phyloP scores from a whole-genome alignment of 2,113 vertebrate genomes.

The Scytalopus superciliaris region DNA sequence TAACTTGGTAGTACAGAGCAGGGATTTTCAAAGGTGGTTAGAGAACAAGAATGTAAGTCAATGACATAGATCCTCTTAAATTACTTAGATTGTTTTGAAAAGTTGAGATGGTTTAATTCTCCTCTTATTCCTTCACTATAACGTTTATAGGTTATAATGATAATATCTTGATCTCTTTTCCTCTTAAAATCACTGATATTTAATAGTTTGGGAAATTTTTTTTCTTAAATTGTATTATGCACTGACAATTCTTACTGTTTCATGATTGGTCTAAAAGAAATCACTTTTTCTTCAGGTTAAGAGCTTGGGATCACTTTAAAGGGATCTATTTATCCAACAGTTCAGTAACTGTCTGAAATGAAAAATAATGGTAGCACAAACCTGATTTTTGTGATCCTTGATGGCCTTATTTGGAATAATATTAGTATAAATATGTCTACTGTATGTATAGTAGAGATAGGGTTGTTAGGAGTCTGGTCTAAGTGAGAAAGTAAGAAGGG shows the following conservation, averaged over 20 bases:
- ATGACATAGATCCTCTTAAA: background rate
- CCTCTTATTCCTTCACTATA: background rate
- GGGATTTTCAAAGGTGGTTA: background rate
- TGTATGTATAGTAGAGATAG: background rate
- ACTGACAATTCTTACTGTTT: background rate
- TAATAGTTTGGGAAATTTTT: background rate
- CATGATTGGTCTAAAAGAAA: background rate
- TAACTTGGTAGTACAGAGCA: background rate
- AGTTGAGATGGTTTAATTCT: background rate
- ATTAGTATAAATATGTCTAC: background rate
- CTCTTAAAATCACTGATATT: background rate
- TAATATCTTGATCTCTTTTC: background rate
- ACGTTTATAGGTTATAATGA: background rate
- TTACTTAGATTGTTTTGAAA: background rate
- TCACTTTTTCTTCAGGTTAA: background rate
- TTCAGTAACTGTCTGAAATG: background rate
- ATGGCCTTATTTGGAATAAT: background rate
- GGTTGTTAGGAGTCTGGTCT: background rate
- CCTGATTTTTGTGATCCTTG: background rate
- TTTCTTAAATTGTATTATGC: background rate
- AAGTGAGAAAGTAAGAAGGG: background rate
- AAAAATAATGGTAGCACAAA: background rate
- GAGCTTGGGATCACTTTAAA: background rate
- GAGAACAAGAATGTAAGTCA: background rate
- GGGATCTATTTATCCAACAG: background rate